These are phyloP conservation scores for Pocota personata DNA, from an alignment of 2,888 invertebrate genomes.

Conservation along the genomic window DNA sequence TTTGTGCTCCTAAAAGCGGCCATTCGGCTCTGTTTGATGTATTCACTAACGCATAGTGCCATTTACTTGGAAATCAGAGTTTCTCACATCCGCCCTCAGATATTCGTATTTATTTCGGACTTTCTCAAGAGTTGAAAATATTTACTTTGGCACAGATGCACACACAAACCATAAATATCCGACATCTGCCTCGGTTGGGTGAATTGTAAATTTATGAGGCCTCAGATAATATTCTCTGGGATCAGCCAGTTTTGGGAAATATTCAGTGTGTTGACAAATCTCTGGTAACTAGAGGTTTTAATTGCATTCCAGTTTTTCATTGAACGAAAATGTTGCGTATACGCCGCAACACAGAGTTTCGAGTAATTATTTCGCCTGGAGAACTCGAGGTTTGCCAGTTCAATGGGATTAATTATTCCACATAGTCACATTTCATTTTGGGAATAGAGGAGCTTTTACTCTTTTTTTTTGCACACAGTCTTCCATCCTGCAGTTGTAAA, in stretches of 20 bases:
- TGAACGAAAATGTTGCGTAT: constrained; percentile 12
- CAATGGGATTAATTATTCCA: constrained; percentile 46
- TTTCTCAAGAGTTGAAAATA: constrained; percentile 18
- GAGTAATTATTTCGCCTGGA: constrained; percentile 29
- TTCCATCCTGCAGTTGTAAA: neutral
- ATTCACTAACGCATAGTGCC: neutral
- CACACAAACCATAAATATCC: constrained; percentile 14
- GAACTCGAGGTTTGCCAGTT: neutral
- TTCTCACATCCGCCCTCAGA: constrained; percentile 11
- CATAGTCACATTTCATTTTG: constrained; percentile 23
- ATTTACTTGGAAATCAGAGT: neutral
- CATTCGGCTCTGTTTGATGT: constrained; percentile 31
- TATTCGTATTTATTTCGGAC: constrained; percentile 12
- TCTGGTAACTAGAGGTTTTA: constrained; percentile 7
- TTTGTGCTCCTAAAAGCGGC: neutral
- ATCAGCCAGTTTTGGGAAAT: neutral
- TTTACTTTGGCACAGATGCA: constrained; percentile 28
- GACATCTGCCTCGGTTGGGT: neutral
- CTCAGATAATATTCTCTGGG: neutral
- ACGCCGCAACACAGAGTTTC: constrained; percentile 1
- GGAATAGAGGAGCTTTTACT: neutral
- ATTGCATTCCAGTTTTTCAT: neutral
- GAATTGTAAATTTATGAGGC: neutral
- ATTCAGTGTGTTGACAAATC: constrained; percentile 14
- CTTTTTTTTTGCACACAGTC: too few species aligned